Evolutionary conservation across 2,113 vertebrate genomes (phyloP).

Genomic region (Ctenodactylus gundi): DNA sequence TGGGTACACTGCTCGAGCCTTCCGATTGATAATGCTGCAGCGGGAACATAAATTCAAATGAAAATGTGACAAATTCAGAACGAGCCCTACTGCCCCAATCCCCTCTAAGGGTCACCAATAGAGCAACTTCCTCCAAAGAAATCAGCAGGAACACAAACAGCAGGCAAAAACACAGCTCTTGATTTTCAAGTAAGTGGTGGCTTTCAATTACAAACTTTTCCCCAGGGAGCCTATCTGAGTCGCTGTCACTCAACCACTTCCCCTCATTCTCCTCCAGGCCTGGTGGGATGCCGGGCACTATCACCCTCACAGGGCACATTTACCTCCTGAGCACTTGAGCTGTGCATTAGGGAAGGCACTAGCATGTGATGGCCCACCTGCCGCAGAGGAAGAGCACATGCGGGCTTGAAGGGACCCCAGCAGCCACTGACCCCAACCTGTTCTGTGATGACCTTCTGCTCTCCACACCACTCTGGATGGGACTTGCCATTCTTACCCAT

Average conservation of each 20-base stretch:
- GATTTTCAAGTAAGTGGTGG: not conserved
- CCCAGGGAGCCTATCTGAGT: not conserved
- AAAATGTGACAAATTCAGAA: fast-evolving
- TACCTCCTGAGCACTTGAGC: not conserved
- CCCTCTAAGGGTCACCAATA: fast-evolving
- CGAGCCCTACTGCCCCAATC: not conserved
- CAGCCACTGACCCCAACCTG: fast-evolving
- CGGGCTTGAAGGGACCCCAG: not conserved
- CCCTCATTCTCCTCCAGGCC: not conserved
- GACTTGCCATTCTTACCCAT: not conserved
- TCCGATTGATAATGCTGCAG: slow-evolving; percentile 88
- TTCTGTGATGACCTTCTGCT: not conserved
- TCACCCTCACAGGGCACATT: not conserved
- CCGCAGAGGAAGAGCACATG: fast-evolving
- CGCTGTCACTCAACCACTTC: not conserved
- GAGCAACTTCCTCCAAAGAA: not conserved
- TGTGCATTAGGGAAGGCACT: not conserved
- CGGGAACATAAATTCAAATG: slow-evolving; percentile 34
- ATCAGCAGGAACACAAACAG: not conserved
- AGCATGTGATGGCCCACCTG: fast-evolving
- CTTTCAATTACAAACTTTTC: not conserved
- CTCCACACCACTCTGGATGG: not conserved
- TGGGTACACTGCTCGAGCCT: slow-evolving; percentile 95
- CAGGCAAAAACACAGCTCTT: not conserved
- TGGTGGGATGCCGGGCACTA: not conserved